Base-by-base conservation (phyloP, 2,113 vertebrate genomes). In the Prunella himalayana region DNA sequence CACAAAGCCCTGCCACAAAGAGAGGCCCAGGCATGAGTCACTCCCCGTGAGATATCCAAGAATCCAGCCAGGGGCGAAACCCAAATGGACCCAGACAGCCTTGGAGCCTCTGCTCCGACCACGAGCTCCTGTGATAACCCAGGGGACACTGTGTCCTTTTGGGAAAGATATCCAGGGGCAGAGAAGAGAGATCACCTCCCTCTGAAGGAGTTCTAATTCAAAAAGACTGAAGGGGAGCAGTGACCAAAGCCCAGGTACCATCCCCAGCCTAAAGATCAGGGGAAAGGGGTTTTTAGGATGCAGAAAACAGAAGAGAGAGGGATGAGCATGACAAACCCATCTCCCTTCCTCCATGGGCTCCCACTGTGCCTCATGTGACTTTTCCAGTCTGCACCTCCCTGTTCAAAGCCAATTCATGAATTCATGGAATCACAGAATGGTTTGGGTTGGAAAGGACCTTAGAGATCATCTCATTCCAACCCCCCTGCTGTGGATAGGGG, bases 1-100 rank as follows among this genome's bases (percentile, higher is more conserved):
- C 15, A 88, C 88, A 90, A 91, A 64, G 3, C 70, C 39, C 70
- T 90, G 78, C 82, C 90, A 85, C 41, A 23, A 41, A 85, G 96
- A 68, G 35, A 53, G 71, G 78, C 70, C 94, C 57, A 27, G 56
- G 66, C 59, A 42, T 76, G 92, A 94, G 69, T 94, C 96, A 82
- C 18, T 89, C 37, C 56, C 44, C 2, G 2, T 6, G 75, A 96
- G 53, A 68, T 65, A 69, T 4, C 70, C 51, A 59, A 71, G 83
- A 35, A 86, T 54, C 54, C 44, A 37, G 44, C 57, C 65, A 10
- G 64, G 1, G 35, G 39, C 0, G 0, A 53, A 70, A 84, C 19
- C 75, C n/a, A 35, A 33, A 42, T 4, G 73, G 81, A 66, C 13
- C 9, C 50, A 49, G 82, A 13, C 15, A n/a, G 15, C 59, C 44